Base-by-base conservation (phyloP, 64 coral and sea anemone species). In the Trachythela sp. region DNA sequence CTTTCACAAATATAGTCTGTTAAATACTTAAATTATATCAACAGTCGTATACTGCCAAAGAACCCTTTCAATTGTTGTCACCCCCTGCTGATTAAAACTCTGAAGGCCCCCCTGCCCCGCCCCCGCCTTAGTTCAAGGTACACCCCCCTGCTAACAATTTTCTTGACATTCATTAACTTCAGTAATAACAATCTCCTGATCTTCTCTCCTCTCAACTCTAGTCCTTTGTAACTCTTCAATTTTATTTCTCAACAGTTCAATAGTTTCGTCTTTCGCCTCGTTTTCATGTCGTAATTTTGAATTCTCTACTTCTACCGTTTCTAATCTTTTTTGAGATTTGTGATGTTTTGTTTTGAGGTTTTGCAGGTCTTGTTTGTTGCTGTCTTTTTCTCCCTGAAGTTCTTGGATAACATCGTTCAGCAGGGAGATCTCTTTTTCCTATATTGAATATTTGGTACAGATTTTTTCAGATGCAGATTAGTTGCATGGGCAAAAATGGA, bases 321-420 rank as follows among this genome's bases (percentile, higher is more conserved):
- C 13, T 29, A 80, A 18, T 39, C 30, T 80, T 36, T 80, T 35
- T 15, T 39, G 2, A 37, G 15, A 37, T 0, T 37, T 80, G 9
- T 36, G 32, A 80, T 37, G 75, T 22, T 80, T 39, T 80, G 75
- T 80, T 80, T 80, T 80, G 27, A 80, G 20, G 20, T 34, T 34
- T 39, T 13, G 31, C 9, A 39, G 31, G 31, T 35, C 33, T 35
- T 7, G 7, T 80, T 35, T 39, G 75, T 35, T 14, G 20, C 20
- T 35, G 0, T 80, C 32, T 22, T 80, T 80, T 39, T 80, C 75
- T 39, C 75, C 27, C 30, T 80, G 75, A 35, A 80, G 30, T 80
- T 80, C 75, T 22, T 80, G 20, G 34, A 80, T 80, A 35, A 80
- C 75, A 39, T 80, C 75, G 75, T 80, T 80, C 33, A 80, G 37